A percentile compares a stretch with the other conserved stretches of the same genome.
Conservation (phyloP, 1,140 invertebrate species). For the Solenopsis invicta region DNA sequence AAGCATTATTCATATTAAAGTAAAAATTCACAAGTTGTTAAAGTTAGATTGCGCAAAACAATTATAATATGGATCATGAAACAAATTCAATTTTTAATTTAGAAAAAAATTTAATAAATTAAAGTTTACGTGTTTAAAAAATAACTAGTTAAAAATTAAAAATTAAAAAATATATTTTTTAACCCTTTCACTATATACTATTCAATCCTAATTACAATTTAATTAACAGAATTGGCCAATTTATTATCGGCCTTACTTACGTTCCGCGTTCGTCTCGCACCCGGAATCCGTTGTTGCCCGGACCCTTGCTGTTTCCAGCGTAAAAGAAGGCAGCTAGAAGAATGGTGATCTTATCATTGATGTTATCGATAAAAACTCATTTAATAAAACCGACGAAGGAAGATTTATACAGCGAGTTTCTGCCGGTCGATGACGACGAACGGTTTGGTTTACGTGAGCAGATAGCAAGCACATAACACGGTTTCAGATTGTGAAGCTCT, state of each 20-base stretch:
- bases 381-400: background rate
- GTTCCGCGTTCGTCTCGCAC: slow-evolving; percentile 93
- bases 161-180: too few relatives aligned
- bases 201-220: background rate
- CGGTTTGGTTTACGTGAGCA: background rate
- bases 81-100: too few relatives aligned
- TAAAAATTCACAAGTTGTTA: too few relatives aligned
- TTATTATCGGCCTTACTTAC: slow-evolving; percentile 81
- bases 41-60: too few relatives aligned
- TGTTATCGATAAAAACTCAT: background rate
- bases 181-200: too few relatives aligned
- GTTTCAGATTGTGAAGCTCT: slow-evolving; percentile 61
- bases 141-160: too few relatives aligned
- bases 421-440: slow-evolving; percentile 28
- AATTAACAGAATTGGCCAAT: background rate
- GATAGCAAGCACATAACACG: slow-evolving; percentile 36
- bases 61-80: too few relatives aligned
- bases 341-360: slow-evolving; percentile 14
- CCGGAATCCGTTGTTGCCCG: slow-evolving; percentile 90
- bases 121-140: too few relatives aligned
- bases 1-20: too few relatives aligned
- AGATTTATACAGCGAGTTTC: background rate
- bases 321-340: slow-evolving; percentile 95
- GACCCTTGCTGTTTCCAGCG: slow-evolving; percentile 90
- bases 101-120: too few relatives aligned